Evolutionary conservation across 2,888 invertebrate genomes (phyloP), one percentile per base, ranked within the genome.

Genomic region (Drosophila fulvimacula): DNA sequence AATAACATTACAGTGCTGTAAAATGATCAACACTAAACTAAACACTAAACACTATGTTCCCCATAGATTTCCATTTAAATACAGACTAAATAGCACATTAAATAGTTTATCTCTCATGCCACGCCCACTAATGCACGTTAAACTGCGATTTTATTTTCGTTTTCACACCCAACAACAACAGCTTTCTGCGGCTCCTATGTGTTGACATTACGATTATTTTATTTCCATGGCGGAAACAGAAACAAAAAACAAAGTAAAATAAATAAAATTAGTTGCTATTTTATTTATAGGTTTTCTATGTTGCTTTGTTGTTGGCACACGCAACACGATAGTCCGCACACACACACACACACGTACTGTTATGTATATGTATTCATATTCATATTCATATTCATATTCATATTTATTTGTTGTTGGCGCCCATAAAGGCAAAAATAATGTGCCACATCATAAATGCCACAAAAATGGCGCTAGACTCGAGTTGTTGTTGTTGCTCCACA

Each of bases 201-300:
- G 69, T 71, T 73, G 79, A 67, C 66, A 72, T 66, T 64, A 75
- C 69, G 82, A 81, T 82, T 81, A 86, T 86, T 86, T 86, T 81
- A 83, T 86, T 83, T 81, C 70, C 68, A 71, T 21, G n/a, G 36
- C 32, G 36, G 3, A 11, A 5, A 6, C 30, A 38, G 24, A 19
- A 53, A 41, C 32, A 24, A 55, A 9, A 30, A 46, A 62, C 21
- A 66, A 62, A 55, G n/a, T 51, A 58, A 75, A 57, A 85, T 89
- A 90, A 90, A 90, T 86, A 89, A 90, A 90, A 90, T 90, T 89
- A 90, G 86, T 89, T 86, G 79, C 76, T 82, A 81, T 82, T 89
- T 88, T 90, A 88, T 89, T 88, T 90, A 89, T 84, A 77, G 68
- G 65, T 58, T 44, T 63, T 46, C 56, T 58, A 52, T 49, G 44